Evolutionary conservation across 2,113 vertebrate genomes (phyloP).

Genomic region (Ictalurus punctatus): DNA sequence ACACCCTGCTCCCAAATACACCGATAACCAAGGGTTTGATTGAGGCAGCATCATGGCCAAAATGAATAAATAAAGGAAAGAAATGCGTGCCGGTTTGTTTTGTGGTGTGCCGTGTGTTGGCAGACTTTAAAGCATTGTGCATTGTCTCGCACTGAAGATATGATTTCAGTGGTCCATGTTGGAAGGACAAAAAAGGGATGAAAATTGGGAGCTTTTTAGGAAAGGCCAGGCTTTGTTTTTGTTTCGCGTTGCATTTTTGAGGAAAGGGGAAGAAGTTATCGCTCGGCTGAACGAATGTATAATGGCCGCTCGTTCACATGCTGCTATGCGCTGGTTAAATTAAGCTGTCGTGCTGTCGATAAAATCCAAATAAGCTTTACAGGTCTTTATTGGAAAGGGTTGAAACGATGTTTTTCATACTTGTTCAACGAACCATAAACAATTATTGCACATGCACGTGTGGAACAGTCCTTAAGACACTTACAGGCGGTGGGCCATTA

Average conservation of each 20-base stretch:
- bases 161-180: slow-evolving; percentile 37
- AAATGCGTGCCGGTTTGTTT: slow-evolving; percentile 42
- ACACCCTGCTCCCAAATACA: slow-evolving; percentile 30
- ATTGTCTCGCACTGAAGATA: slow-evolving; percentile 47
- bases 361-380: no score
- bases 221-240: slow-evolving; percentile 43
- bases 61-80: slow-evolving; percentile 50
- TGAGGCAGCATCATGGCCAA: slow-evolving; percentile 49
- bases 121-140: slow-evolving; percentile 22
- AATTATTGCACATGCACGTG: no score
- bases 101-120: slow-evolving; percentile 33
- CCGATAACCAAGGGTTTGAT: slow-evolving; percentile 38
- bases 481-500: no score
- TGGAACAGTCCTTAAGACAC: no score
- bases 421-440: no score
- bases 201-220: slow-evolving; percentile 39
- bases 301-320: slow-evolving; percentile 31
- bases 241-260: not conserved
- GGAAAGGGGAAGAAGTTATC: not conserved
- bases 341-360: slow-evolving; percentile 33
- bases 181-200: slow-evolving; percentile 31
- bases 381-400: no score
- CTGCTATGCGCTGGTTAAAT: slow-evolving; percentile 18
- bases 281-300: slow-evolving; percentile 28
- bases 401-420: no score